Conservation (phyloP, 2,888 invertebrate genomes). For the Calameuta pallipes region DNA sequence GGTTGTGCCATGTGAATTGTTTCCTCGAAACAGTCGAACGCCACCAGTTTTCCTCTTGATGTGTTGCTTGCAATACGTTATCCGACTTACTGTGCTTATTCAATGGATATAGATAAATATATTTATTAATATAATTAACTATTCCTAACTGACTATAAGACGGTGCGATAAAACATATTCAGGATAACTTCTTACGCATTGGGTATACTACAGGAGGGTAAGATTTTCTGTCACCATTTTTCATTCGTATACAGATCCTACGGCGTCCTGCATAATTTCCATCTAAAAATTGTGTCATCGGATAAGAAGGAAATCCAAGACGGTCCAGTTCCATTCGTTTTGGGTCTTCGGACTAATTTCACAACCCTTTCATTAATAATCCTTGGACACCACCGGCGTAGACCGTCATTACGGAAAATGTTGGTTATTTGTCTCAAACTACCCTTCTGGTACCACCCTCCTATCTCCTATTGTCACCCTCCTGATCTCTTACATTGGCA, state of each 20-base stretch:
- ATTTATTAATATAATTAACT: not conserved
- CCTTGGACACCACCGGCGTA: conserved; percentile 12
- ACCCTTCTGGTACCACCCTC: not conserved
- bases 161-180: too few relatives aligned
- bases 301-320: conserved; percentile 22
- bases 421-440: conserved; percentile 5
- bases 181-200: too few relatives aligned
- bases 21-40: conserved; percentile 16
- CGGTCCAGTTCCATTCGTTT: conserved; percentile 10
- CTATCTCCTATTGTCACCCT: not conserved
- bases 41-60: not conserved
- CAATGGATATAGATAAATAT: too few relatives aligned
- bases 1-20: conserved; percentile 30
- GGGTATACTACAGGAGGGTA: not conserved
- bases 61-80: not conserved
- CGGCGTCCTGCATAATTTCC: conserved; percentile 2
- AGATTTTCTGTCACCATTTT: not conserved
- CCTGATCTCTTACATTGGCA: not conserved
- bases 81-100: not conserved
- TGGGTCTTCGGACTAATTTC: conserved; percentile 11
- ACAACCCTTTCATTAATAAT: conserved; percentile 13
- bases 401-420: conserved; percentile 10
- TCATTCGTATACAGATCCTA: not conserved
- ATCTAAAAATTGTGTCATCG: conserved; percentile 22
- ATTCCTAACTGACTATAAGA: not conserved